Evolutionary conservation across 2,797 vertebrate species (phyloP).

Genomic region (Enteromius mattozi): DNA sequence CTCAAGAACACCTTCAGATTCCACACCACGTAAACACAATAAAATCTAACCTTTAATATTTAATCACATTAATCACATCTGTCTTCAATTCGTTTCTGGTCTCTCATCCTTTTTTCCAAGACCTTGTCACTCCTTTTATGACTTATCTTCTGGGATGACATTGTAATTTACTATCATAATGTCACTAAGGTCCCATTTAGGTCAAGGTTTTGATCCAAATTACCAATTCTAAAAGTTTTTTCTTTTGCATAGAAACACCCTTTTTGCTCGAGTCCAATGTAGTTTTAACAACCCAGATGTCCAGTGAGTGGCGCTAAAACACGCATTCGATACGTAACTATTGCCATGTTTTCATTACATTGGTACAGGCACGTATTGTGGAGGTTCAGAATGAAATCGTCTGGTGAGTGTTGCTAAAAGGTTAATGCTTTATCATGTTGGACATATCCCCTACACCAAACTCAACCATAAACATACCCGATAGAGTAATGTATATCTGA

Average conservation of each 20-base stretch:
- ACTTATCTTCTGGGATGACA: neutral
- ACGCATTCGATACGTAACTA: neutral
- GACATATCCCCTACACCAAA: neutral
- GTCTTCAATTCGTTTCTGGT: neutral
- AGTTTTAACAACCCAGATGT: neutral
- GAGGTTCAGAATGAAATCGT: neutral
- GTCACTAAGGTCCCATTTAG: neutral
- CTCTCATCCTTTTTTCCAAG: neutral
- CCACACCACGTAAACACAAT: constrained; percentile 5
- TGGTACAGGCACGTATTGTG: no score
- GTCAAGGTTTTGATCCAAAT: neutral
- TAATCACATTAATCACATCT: neutral
- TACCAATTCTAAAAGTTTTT: neutral
- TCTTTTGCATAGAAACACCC: neutral
- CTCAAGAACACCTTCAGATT: constrained; percentile 32
- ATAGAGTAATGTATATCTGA: neutral
- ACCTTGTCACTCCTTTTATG: neutral
- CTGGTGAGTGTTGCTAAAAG: neutral
- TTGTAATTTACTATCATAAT: neutral
- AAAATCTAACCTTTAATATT: constrained; percentile 13
- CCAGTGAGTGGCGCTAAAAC: neutral
- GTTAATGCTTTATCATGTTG: neutral
- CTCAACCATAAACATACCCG: neutral
- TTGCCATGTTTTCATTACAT: neutral
- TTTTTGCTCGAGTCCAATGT: neutral